A percentile compares a stretch with the other conserved stretches of the same genome.
Evolutionary conservation across 2,888 invertebrate genomes (phyloP).

Genomic region (Formica aserva): DNA sequence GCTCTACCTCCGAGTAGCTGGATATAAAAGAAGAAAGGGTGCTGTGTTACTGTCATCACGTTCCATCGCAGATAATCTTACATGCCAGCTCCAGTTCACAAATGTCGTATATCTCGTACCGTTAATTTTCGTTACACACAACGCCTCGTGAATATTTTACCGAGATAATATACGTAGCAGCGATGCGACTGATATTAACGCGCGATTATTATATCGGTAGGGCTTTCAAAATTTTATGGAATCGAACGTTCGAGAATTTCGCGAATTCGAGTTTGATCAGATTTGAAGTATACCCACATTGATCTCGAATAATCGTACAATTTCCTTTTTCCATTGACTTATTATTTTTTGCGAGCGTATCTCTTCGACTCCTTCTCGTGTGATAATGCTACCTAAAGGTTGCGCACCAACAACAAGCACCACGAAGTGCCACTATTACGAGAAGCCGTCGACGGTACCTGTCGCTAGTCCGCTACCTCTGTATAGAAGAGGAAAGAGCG

Average conservation of each 20-base stretch:
- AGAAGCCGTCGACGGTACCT: slow-evolving; percentile 78
- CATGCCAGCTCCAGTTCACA: slow-evolving; percentile 66
- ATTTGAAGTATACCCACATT: background rate
- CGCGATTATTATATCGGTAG: background rate
- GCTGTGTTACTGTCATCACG: slow-evolving; percentile 58
- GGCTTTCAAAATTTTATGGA: background rate
- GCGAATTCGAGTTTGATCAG: background rate
- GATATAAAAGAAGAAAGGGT: slow-evolving; percentile 53
- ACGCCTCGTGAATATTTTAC: slow-evolving; percentile 27
- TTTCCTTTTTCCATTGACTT: background rate
- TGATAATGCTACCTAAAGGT: slow-evolving; percentile 42
- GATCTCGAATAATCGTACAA: background rate
- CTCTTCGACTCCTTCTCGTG: background rate
- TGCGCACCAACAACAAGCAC: slow-evolving; percentile 61
- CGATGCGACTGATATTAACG: slow-evolving; percentile 32
- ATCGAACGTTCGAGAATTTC: background rate
- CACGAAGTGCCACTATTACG: slow-evolving; percentile 72
- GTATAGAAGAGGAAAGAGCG: slow-evolving; percentile 67
- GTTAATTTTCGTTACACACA: slow-evolving; percentile 28
- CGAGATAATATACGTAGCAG: slow-evolving; percentile 1
- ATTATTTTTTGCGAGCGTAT: slow-evolving; percentile 1
- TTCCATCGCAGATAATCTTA: slow-evolving; percentile 51
- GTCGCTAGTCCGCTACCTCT: slow-evolving; percentile 79
- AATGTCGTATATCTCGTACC: slow-evolving; percentile 55
- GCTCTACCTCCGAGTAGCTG: slow-evolving; percentile 73